Evolutionary conservation across 2,113 vertebrate species (phyloP).

Genomic region (Rhabdomys dilectus): DNA sequence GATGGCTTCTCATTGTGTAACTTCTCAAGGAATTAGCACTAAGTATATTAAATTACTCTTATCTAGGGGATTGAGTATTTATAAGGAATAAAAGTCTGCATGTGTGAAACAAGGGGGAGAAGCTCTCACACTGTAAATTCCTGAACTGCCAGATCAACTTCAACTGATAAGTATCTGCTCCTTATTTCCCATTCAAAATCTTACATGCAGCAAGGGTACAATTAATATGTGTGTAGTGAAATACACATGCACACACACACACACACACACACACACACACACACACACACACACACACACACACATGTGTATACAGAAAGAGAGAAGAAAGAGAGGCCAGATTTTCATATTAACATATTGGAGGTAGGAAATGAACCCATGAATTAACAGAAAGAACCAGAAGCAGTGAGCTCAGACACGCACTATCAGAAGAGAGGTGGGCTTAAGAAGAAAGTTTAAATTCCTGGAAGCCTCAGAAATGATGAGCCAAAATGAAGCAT

Average conservation of each 20-base stretch:
- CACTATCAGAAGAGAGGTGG: background rate
- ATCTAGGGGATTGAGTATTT: background rate
- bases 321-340: background rate
- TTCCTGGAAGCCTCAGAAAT: background rate
- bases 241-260: background rate
- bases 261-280: background rate
- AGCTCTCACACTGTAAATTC: background rate
- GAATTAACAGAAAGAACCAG: background rate
- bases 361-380: background rate
- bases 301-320: background rate
- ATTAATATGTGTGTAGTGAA: background rate
- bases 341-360: slow-evolving; percentile 6
- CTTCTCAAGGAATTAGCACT: slow-evolving; percentile 53
- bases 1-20: slow-evolving; percentile 22
- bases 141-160: background rate
- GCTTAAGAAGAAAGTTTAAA: background rate
- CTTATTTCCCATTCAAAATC: background rate
- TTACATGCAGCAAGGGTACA: background rate
- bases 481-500: background rate
- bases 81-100: background rate
- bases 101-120: slow-evolving; percentile 19
- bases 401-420: background rate
- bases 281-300: background rate
- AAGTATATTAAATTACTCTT: slow-evolving; percentile 10
- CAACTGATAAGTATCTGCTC: background rate